Evolutionary conservation across 2,797 vertebrate species (phyloP), one percentile per base, ranked within the genome.

Genomic region (Margarornis squamiger): DNA sequence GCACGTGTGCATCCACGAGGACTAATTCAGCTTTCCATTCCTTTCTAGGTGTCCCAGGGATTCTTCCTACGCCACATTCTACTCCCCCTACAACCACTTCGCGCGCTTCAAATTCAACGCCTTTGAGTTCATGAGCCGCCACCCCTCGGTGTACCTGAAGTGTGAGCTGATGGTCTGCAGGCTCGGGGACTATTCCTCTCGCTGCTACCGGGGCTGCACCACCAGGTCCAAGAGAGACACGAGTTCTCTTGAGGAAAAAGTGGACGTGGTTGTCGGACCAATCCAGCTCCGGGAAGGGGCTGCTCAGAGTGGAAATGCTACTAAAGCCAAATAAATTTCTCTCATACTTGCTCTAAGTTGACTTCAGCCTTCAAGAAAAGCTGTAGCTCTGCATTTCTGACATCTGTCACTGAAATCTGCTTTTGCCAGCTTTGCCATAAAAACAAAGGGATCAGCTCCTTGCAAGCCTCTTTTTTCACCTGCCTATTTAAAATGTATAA

Each of bases 121-220:
- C 90, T 99, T 99, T 55, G 95, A 97, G 97, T 99, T 99, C 97
- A 96, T 99, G 52, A 96, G 96, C 46, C 97, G 77, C 75, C 96
- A 98, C 38, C 72, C 98, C 0, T 79, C 73, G 0, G 99, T 99
- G 84, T 99, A 98, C 96, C 96, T 99, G 84, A 98, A 95, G 93
- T 99, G 99, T 76, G 98, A 98, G 92, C 97, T 99, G 95, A 86
- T 98, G 65, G 97, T 99, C 85, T 99, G 99, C 81, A 90, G 94
- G 18, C 92, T 92, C 0, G 63, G 95, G 0, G 98, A 99, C 95
- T 61, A 55, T 77, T 97, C 97, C 48, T 99, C 99, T 54, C 98
- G 96, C 80, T 99, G 99, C 94, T 97, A 96, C 66, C 95, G 16
- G 4, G 98, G 98, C 87, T 99, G 99, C 67, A 0, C 38, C 4